Conservation (phyloP, 2,113 vertebrate genomes). For the Thalassarche chlororhynchos region DNA sequence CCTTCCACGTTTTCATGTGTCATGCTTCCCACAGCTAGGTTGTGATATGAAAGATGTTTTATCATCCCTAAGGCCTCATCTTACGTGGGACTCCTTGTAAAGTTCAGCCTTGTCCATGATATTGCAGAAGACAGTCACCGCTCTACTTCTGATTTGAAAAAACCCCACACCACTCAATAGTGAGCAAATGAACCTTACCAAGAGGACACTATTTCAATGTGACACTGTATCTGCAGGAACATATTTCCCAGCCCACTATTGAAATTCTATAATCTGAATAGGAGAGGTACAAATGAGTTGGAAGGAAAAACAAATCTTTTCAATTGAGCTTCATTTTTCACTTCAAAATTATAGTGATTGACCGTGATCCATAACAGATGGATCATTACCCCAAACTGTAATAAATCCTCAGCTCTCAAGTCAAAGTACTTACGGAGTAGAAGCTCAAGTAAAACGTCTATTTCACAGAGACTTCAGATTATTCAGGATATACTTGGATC, state of each 20-base stretch:
- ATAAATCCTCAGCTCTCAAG: slow-evolving; percentile 46
- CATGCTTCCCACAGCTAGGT: neutral
- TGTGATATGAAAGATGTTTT: neutral
- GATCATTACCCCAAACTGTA: slow-evolving; percentile 40
- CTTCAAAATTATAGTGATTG: slow-evolving; percentile 51
- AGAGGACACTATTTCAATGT: slow-evolving; percentile 43
- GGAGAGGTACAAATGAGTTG: slow-evolving; percentile 60
- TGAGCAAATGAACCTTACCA: slow-evolving; percentile 3
- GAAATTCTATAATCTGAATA: slow-evolving; percentile 59
- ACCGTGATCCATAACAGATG: slow-evolving; percentile 22
- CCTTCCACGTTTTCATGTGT: neutral
- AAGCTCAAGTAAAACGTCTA: neutral
- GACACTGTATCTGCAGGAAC: neutral
- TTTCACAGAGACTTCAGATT: neutral
- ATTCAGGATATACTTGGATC: neutral
- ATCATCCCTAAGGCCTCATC: neutral
- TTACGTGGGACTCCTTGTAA: neutral
- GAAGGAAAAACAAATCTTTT: slow-evolving; percentile 61
- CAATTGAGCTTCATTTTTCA: slow-evolving; percentile 52
- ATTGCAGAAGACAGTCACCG: neutral
- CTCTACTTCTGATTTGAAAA: slow-evolving; percentile 8
- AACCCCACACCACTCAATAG: neutral
- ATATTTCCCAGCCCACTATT: slow-evolving; percentile 7
- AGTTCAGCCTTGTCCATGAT: neutral
- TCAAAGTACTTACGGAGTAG: neutral